phyloP scores from a whole-genome alignment of 53 echinoderm and acorn worm species.

The Antedon mediterranea region DNA sequence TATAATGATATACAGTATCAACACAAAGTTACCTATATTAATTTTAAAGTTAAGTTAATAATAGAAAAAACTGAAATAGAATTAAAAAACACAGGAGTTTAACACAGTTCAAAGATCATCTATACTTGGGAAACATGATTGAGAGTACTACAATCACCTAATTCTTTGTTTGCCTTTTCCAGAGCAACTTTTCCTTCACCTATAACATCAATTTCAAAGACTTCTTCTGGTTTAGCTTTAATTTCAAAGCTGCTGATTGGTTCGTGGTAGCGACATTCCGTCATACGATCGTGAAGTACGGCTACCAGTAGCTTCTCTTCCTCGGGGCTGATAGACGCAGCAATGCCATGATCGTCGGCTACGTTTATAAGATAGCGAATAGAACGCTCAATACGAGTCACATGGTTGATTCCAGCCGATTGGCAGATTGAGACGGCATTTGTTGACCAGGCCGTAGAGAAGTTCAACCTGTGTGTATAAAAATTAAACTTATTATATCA shows the following conservation, averaged over 20 bases:
- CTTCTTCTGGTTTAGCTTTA: constrained; percentile 47
- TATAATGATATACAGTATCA: no score
- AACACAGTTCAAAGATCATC: no score
- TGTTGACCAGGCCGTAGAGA: constrained; percentile 97
- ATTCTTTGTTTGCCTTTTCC: constrained; percentile 79
- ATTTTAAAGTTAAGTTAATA: no score
- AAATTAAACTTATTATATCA: not conserved
- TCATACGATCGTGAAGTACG: constrained; percentile 79
- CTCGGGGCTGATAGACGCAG: constrained; percentile 16
- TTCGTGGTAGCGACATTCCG: constrained; percentile 65
- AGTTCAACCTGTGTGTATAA: constrained; percentile 52
- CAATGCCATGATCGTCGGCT: constrained; percentile 9
- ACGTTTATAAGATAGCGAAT: constrained; percentile 41
- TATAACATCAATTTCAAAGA: constrained; percentile 71
- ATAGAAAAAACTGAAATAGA: no score
- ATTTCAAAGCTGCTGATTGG: constrained; percentile 68
- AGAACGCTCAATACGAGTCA: no score
- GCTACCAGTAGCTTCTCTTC: constrained; percentile 34
- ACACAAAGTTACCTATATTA: no score
- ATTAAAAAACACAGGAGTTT: no score
- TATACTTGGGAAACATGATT: no score
- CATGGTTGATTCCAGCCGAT: constrained; percentile 57
- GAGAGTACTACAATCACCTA: no score
- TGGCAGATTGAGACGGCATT: constrained; percentile 97
- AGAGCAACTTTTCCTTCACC: constrained; percentile 54